Percentiles rank a stretch among this genome's conserved stretches.
phyloP scores from a whole-genome alignment of 2,113 vertebrate species.

The Deroptyus accipitrinus region DNA sequence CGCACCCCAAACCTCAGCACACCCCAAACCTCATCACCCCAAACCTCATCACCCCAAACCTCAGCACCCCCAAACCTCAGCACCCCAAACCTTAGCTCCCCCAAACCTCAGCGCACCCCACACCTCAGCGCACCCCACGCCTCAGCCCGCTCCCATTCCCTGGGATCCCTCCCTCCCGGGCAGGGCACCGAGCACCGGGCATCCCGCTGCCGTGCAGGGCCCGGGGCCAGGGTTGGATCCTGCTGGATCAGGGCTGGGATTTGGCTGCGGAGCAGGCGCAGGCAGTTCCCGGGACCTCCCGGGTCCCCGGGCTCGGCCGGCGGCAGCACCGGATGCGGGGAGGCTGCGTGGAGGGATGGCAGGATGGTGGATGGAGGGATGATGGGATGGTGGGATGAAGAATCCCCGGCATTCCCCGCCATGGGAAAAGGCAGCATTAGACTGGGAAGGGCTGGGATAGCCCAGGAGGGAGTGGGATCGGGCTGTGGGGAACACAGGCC shows the following conservation, averaged over 20 bases:
- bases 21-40: too few species aligned
- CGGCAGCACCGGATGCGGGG: background rate
- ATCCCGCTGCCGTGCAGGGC: background rate
- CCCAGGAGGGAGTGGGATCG: background rate
- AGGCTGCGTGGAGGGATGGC: background rate
- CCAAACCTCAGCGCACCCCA: too few species aligned
- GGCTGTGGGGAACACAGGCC: background rate
- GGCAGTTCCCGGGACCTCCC: background rate
- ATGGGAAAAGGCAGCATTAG: background rate
- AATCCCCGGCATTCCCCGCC: background rate
- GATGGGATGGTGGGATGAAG: background rate
- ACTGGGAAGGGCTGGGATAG: background rate
- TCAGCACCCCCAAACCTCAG: too few species aligned
- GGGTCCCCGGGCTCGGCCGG: slow-evolving; percentile 19
- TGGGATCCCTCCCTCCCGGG: background rate
- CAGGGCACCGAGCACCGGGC: background rate
- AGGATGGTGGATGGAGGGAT: too few species aligned
- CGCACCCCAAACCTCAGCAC: too few species aligned
- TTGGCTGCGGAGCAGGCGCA: background rate
- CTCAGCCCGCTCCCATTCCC: background rate
- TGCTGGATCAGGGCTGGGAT: background rate
- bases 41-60: too few species aligned
- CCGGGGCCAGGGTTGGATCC: background rate
- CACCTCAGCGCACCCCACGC: too few species aligned
- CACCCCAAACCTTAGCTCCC: too few species aligned